Evolutionary conservation across 2,888 invertebrate species (phyloP), one percentile per base, ranked within the genome.

Genomic region (Hybos culiciformis): DNA sequence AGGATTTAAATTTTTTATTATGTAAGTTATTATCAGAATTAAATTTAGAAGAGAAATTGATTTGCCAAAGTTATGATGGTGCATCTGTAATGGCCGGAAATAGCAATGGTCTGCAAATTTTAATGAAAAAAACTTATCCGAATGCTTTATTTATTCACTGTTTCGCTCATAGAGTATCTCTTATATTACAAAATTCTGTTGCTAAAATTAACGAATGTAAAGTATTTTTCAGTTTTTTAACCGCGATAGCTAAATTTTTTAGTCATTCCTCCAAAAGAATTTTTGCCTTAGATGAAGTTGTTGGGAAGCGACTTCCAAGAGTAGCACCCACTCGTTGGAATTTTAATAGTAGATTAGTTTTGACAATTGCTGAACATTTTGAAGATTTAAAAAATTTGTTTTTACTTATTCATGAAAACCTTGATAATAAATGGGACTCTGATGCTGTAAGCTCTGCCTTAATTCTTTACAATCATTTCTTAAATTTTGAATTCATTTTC

Each of bases 1-100:
- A n/a, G n/a, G 24, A 39, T 37, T 33, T 47, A 19, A 32, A 32
- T 20, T n/a, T 38, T 31, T 42, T 42, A 15, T 33, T 38, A n/a
- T 12, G n/a, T 32, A 21, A 23, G 7, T 37, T 42, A 38, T 37
- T 38, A 18, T 31, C 37, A 38, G 32, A 37, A 9, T 29, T 31
- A 31, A 37, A 38, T 32, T 18, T 43, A 32, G 33, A 15, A 23
- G 29, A 49, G 14, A 50, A 53, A 48, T 44, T 53, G 17, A 41
- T 53, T 11, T 47, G 45, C n/a, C 53, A 54, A 48, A 53, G 50
- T 17, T 55, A 52, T 42, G 51, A 53, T 40, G 53, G 53, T 8
- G 53, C 48, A n/a, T 38, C 49, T 12, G 48, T 52, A 9, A 52
- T 50, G 47, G 40, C 48, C 17, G 50, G 50, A 21, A 40, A 51